Conservation (phyloP, 1,140 invertebrate species). For the Manduca sexta region DNA sequence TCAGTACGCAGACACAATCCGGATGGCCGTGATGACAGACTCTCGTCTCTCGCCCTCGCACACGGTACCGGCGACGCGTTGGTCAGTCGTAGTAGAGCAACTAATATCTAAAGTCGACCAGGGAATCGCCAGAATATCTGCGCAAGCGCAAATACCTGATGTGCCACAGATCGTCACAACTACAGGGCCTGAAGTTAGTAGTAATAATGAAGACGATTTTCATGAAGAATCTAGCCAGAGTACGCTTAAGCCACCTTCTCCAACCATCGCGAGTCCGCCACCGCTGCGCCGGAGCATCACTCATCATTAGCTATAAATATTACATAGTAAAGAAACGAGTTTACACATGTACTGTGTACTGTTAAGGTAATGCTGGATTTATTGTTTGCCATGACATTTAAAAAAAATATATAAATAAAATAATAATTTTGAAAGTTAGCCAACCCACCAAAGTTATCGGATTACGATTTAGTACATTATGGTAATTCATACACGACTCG, state of each 20-base stretch:
- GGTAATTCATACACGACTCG: no score
- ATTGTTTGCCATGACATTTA: no score
- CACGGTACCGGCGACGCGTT: slow-evolving; percentile 44
- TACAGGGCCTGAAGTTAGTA: background rate
- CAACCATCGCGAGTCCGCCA: slow-evolving; percentile 23
- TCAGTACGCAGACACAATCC: slow-evolving; percentile 79
- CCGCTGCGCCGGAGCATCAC: slow-evolving; percentile 21
- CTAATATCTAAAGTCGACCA: slow-evolving; percentile 49
- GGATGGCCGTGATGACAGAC: slow-evolving; percentile 84
- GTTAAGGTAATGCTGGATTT: no score
- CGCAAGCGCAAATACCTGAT: slow-evolving; percentile 4
- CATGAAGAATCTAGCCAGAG: background rate
- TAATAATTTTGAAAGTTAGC: no score
- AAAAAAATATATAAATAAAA: no score
- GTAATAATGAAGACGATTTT: background rate
- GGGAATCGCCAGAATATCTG: slow-evolving; percentile 44
- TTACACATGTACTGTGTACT: no score
- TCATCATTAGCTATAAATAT: slow-evolving; percentile 11
- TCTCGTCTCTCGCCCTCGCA: slow-evolving; percentile 78
- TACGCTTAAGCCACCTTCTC: slow-evolving; percentile 18
- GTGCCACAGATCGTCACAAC: no score
- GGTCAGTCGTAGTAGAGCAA: slow-evolving; percentile 47
- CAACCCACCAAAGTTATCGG: no score
- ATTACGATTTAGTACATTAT: no score
- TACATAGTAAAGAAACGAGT: no score